phyloP scores from a whole-genome alignment of 2,888 invertebrate species.

The Trisateles emortualis region DNA sequence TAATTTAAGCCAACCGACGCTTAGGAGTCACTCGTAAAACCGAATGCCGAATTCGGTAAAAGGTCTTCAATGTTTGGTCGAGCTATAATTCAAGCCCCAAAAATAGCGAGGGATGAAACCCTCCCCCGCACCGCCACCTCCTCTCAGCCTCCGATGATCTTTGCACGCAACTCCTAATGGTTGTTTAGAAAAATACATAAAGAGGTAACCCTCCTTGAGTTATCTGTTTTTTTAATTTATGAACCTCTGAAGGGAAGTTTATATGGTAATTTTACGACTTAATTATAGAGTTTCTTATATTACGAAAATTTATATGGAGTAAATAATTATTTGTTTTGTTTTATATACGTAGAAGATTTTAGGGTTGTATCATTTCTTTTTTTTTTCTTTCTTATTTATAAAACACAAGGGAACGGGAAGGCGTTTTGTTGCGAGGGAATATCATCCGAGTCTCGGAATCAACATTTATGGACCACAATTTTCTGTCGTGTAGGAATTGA shows the following conservation, averaged over 20 bases:
- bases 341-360: not conserved
- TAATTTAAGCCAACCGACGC: conserved; percentile 79
- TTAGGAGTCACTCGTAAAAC: conserved; percentile 81
- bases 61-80: conserved; percentile 84
- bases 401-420: too few species aligned
- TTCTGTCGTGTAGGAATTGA: too few species aligned
- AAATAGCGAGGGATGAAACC: conserved; percentile 78
- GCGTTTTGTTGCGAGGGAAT: too few species aligned
- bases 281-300: conserved; percentile 24
- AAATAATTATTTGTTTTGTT: not conserved
- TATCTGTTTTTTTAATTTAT: conserved; percentile 58
- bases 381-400: too few species aligned
- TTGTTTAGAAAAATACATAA: conserved; percentile 74
- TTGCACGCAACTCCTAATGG: conserved; percentile 69
- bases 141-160: conserved; percentile 74
- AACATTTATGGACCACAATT: too few species aligned
- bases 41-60: conserved; percentile 82
- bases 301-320: conserved; percentile 1
- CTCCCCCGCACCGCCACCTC: conserved; percentile 41
- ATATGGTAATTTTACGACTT: conserved; percentile 27
- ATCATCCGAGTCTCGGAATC: too few species aligned
- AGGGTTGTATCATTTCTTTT: too few species aligned
- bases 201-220: conserved; percentile 57
- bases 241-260: conserved; percentile 34
- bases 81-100: conserved; percentile 83